These are phyloP conservation scores for Leptinotarsa tumamoca DNA, from an alignment of 2,888 invertebrate genomes.

Conservation along the genomic window DNA sequence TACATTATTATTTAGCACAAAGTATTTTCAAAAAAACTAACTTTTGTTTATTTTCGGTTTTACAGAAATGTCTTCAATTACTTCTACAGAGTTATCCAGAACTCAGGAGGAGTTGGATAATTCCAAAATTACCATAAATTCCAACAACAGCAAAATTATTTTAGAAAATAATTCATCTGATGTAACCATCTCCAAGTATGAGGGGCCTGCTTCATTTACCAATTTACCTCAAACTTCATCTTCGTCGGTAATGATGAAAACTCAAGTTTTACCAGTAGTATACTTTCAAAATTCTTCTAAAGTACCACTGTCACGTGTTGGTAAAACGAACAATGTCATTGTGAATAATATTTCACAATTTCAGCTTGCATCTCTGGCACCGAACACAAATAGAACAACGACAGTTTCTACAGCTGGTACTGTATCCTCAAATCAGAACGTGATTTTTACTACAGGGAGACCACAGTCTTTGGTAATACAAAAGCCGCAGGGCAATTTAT, in stretches of 20 bases:
- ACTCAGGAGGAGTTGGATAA: constrained; percentile 43
- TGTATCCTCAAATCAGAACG: constrained; percentile 51
- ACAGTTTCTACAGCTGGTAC: constrained; percentile 43
- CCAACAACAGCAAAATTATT: constrained; percentile 48
- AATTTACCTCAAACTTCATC: constrained; percentile 44
- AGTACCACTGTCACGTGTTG: constrained; percentile 47
- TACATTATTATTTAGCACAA: not conserved
- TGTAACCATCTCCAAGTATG: constrained; percentile 53
- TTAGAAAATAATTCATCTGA: constrained; percentile 53
- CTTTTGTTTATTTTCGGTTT: constrained; percentile 47
- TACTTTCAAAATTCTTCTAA: constrained; percentile 71
- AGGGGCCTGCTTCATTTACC: constrained; percentile 41
- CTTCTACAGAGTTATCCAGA: constrained; percentile 48
- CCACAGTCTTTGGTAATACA: constrained; percentile 72
- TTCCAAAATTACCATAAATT: constrained; percentile 47
- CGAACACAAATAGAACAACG: constrained; percentile 50
- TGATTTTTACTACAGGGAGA: constrained; percentile 57
- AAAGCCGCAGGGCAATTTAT: constrained; percentile 65
- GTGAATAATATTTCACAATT: constrained; percentile 48
- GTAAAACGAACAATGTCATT: constrained; percentile 44
- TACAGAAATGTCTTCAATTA: constrained; percentile 58
- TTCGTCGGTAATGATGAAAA: constrained; percentile 54
- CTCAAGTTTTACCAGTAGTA: constrained; percentile 70
- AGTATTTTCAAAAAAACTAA: constrained; percentile 45
- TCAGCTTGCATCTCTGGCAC: constrained; percentile 54